Conservation (phyloP, 2,113 vertebrate genomes). For the Ptyas mucosa region DNA sequence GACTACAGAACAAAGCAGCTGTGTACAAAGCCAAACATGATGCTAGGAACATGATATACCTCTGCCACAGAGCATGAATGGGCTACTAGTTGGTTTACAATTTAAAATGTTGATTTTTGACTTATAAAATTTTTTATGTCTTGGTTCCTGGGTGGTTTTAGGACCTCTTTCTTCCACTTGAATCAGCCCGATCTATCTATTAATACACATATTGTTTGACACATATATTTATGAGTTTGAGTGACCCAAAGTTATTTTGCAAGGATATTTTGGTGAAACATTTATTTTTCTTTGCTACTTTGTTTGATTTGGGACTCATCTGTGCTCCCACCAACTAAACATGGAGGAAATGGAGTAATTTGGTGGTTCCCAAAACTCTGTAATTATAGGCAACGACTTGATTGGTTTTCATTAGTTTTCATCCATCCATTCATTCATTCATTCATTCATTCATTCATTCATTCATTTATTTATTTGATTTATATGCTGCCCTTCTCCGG, state of each 20-base stretch:
- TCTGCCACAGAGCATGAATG: not conserved
- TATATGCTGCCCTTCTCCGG: too few species aligned
- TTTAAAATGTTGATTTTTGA: not conserved
- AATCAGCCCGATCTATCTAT: not conserved
- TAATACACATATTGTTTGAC: not conserved
- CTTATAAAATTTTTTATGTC: not conserved
- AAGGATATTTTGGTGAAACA: not conserved
- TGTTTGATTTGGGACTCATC: not conserved
- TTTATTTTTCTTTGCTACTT: not conserved
- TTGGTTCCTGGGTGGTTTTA: not conserved
- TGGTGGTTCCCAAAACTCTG: not conserved
- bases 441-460: too few species aligned
- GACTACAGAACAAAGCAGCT: not conserved
- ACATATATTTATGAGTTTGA: not conserved
- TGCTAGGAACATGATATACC: not conserved
- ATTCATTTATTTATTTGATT: too few species aligned
- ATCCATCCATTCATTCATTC: too few species aligned
- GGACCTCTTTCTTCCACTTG: not conserved
- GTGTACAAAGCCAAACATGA: not conserved
- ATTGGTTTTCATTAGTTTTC: not conserved
- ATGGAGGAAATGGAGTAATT: not conserved
- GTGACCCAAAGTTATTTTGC: not conserved
- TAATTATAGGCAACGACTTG: not conserved
- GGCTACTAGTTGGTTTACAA: not conserved
- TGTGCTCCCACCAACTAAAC: not conserved